Base-by-base conservation (phyloP, 2,888 invertebrate species). In the Achlya flavicornis region DNA sequence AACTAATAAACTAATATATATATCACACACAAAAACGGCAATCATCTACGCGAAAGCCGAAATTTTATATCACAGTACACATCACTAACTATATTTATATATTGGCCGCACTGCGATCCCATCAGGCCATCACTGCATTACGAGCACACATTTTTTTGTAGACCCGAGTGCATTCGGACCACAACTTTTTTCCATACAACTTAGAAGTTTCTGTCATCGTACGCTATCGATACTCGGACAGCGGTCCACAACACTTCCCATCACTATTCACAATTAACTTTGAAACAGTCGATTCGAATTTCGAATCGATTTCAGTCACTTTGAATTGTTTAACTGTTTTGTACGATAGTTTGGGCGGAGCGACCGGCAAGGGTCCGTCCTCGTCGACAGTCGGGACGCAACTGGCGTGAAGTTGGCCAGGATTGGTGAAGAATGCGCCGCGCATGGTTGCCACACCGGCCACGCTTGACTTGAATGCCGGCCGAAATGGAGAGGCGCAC, bases 361-460 rank as follows among this genome's bases (percentile, higher is more conserved):
- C 83, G 84, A 76, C 83, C 86, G 81, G 75, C 89, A 80, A 79
- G 83, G 84, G 86, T 89, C 90, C 87, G 79, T 75, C 89, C 76
- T 80, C 75, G 66, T 66, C 80, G 84, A 75, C 78, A 83, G 84
- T 87, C 85, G 84, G 86, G 83, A 86, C 86, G 87, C 86, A 91
- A 93, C 93, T 93, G 90, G 81, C 88, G 83, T 91, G 92, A 92
- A 92, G 93, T 92, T 88, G 80, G 81, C 80, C 74, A 82, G 86
- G 89, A 89, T 89, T 89, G 91, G 91, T 89, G 86, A 90, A 89
- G 92, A 91, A 89, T 93, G 93, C 92, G 92, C 91, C 80, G 92
- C 93, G 93, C 93, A 93, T 90, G 88, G 92, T 91, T 89, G 92
- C 91, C 87, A 88, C 91, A 88, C 91, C 90, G 90, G 86, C 85